phyloP scores from a whole-genome alignment of 2,888 invertebrate species.

The Schrankia costaestrigalis region DNA sequence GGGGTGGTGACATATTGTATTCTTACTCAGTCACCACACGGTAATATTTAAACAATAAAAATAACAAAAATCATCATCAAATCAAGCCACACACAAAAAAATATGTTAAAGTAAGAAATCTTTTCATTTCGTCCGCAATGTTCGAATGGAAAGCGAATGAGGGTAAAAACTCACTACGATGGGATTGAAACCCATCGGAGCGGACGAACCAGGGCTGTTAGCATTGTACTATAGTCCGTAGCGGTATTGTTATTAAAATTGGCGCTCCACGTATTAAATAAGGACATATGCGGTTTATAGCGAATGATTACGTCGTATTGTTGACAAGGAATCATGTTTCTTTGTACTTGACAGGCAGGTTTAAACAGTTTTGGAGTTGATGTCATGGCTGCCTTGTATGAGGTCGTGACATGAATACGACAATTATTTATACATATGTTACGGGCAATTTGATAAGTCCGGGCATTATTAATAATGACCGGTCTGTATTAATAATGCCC shows the following conservation, averaged over 20 bases:
- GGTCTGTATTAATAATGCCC: no score
- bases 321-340: background rate
- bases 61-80: constrained; percentile 47
- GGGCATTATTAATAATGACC: no score
- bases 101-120: constrained; percentile 54
- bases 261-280: constrained; percentile 24
- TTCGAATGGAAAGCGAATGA: constrained; percentile 48
- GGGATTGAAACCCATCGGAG: constrained; percentile 67
- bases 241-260: constrained; percentile 58
- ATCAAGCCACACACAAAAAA: constrained; percentile 50
- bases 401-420: no score
- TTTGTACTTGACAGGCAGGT: background rate
- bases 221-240: constrained; percentile 48
- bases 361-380: no score
- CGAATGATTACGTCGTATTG: constrained; percentile 17
- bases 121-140: constrained; percentile 66
- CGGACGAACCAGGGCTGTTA: constrained; percentile 55
- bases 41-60: no score
- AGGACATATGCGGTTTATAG: constrained; percentile 21
- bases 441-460: no score
- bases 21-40: no score
- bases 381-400: no score
- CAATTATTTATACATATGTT: no score
- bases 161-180: constrained; percentile 45
- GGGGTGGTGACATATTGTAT: no score